Conservation (phyloP, 2,113 vertebrate species). For the Gambusia holbrooki region DNA sequence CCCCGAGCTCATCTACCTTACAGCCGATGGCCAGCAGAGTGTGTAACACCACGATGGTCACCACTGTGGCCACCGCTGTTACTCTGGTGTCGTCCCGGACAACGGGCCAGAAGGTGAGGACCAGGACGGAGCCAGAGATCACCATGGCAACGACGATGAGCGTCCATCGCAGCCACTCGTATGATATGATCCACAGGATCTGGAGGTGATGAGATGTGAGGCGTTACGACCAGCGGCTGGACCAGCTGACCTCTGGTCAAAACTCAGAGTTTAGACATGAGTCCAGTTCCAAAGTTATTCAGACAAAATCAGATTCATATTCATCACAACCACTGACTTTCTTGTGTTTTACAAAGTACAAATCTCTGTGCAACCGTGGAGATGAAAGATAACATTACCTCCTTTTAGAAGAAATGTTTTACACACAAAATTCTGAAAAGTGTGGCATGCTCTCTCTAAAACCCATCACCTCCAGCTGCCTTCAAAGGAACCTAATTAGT, state of each 20-base stretch:
- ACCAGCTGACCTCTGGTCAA: no score
- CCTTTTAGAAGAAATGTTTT: no score
- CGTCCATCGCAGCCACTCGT: conserved; percentile 83
- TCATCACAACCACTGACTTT: no score
- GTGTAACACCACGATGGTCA: conserved; percentile 80
- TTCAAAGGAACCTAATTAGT: no score
- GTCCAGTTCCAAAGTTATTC: not conserved
- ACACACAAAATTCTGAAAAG: no score
- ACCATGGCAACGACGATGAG: conserved; percentile 80
- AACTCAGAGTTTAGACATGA: no score
- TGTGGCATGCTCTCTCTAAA: no score
- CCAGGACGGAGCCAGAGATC: conserved; percentile 82
- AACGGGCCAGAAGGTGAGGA: conserved; percentile 85
- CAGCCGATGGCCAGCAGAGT: conserved; percentile 85
- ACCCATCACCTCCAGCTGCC: no score
- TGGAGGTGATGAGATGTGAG: conserved; percentile 40
- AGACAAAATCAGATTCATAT: not conserved
- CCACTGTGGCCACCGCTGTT: conserved; percentile 72
- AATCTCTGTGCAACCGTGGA: no score
- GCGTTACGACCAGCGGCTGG: not conserved
- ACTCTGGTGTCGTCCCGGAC: conserved; percentile 81
- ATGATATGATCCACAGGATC: conserved; percentile 86
- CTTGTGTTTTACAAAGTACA: no score
- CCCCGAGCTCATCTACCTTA: conserved; percentile 78
- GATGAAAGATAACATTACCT: no score